These are phyloP conservation scores for Hirtodrosophila confusa DNA, from an alignment of 2,888 invertebrate species.

Conservation along the genomic window DNA sequence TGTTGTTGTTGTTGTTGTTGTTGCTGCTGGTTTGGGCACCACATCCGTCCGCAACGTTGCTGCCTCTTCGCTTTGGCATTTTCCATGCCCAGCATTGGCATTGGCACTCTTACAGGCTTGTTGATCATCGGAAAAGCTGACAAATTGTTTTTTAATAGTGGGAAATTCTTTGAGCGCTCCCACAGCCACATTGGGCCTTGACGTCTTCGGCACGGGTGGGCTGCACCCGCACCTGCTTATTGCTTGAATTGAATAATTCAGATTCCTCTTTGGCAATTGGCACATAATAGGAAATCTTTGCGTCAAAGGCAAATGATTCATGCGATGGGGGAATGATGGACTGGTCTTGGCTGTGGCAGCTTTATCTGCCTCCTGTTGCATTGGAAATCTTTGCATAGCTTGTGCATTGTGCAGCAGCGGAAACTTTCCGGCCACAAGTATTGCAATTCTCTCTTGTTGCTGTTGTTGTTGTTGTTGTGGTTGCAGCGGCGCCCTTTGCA, in stretches of 20 bases:
- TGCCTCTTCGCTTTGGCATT: conserved; percentile 24
- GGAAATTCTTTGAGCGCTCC: conserved; percentile 51
- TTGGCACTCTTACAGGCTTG: conserved; percentile 31
- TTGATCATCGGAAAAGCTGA: conserved; percentile 55
- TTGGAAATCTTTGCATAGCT: conserved; percentile 17
- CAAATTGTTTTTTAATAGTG: conserved; percentile 73
- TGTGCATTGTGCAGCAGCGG: conserved; percentile 12
- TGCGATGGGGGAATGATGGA: conserved; percentile 26
- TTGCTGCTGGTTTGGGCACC: conserved; percentile 41
- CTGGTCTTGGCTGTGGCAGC: background rate
- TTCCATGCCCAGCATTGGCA: conserved; percentile 36
- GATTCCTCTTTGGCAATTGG: conserved; percentile 49
- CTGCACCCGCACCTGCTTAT: conserved; percentile 21
- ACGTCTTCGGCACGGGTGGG: conserved; percentile 9
- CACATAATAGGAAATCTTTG: conserved; percentile 49
- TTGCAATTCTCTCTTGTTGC: background rate
- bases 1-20: conserved; percentile 32
- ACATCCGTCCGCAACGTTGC: conserved; percentile 36
- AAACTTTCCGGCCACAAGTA: conserved; percentile 27
- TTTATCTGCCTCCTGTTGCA: conserved; percentile 7
- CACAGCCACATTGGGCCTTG: conserved; percentile 20
- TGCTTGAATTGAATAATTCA: conserved; percentile 34
- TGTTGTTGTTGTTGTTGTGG: conserved; percentile 9
- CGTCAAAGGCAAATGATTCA: conserved; percentile 34
- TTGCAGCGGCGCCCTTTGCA: conserved; percentile 13